Evolutionary conservation across 2,888 invertebrate species (phyloP).

Genomic region (Sialis lutaria): DNA sequence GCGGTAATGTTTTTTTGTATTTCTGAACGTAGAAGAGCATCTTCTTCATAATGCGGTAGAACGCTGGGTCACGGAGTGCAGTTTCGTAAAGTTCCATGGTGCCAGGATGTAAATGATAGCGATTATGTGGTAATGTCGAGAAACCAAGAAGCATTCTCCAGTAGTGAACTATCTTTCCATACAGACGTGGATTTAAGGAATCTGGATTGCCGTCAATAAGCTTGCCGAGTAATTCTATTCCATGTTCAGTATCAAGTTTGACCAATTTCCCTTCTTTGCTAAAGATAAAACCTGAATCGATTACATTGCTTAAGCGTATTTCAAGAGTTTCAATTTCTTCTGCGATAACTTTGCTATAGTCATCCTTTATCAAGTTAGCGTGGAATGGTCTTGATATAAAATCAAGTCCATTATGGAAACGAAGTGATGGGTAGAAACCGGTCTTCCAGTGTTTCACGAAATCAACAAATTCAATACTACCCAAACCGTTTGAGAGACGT

Average conservation of each 20-base stretch:
- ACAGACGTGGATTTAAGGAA: slow-evolving; percentile 38
- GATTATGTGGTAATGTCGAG: slow-evolving; percentile 17
- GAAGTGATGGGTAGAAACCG: slow-evolving; percentile 44
- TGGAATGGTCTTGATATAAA: slow-evolving; percentile 43
- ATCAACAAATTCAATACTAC: slow-evolving; percentile 42
- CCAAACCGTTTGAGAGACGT: slow-evolving; percentile 48
- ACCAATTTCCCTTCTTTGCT: neutral
- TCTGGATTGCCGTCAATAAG: slow-evolving; percentile 44
- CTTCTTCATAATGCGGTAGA: slow-evolving; percentile 47
- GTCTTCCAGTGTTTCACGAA: slow-evolving; percentile 22
- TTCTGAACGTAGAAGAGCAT: slow-evolving; percentile 33
- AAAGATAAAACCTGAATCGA: neutral
- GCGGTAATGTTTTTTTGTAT: slow-evolving; percentile 37
- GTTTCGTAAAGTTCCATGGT: slow-evolving; percentile 47
- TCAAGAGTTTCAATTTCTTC: slow-evolving; percentile 36
- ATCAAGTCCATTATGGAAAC: slow-evolving; percentile 43
- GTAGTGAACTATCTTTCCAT: slow-evolving; percentile 35
- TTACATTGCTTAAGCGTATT: slow-evolving; percentile 16
- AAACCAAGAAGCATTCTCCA: slow-evolving; percentile 37
- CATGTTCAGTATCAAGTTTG: slow-evolving; percentile 20
- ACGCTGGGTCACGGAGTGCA: slow-evolving; percentile 46
- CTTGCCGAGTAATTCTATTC: slow-evolving; percentile 44
- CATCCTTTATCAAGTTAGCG: slow-evolving; percentile 29
- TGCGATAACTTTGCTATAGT: slow-evolving; percentile 27
- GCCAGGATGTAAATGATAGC: slow-evolving; percentile 35